Evolutionary conservation across 2,113 vertebrate species (phyloP).

Genomic region (Peromyscus polionotus): DNA sequence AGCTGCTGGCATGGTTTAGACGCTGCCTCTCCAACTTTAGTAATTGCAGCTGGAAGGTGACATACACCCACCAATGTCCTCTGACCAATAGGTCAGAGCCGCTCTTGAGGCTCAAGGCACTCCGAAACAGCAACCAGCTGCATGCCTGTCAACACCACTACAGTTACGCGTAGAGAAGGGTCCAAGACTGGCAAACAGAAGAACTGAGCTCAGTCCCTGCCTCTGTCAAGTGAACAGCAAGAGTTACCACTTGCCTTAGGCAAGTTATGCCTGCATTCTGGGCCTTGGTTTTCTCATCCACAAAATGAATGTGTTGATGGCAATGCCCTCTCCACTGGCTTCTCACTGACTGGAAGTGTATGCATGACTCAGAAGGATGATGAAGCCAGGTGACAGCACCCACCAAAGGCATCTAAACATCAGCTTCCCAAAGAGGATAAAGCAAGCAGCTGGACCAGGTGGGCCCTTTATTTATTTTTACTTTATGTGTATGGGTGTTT

Average conservation of each 20-base stretch:
- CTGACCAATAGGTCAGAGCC: accelerated
- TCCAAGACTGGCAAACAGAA: not conserved
- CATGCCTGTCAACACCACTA: not conserved
- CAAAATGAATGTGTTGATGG: not conserved
- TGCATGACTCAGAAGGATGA: conserved; percentile 46
- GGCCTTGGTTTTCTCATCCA: conserved; percentile 30
- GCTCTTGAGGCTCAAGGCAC: not conserved
- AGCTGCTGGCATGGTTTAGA: not conserved
- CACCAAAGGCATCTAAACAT: conserved; percentile 9
- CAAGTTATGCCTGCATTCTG: conserved; percentile 10
- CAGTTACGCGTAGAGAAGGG: not conserved
- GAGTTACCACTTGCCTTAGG: not conserved
- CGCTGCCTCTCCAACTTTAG: not conserved
- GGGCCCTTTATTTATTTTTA: not conserved
- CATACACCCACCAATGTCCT: not conserved
- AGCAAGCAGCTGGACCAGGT: not conserved
- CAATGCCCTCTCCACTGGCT: conserved; percentile 26
- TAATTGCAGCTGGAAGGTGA: not conserved
- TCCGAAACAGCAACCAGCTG: not conserved
- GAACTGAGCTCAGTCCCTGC: not conserved
- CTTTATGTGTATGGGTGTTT: not conserved
- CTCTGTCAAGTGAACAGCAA: not conserved
- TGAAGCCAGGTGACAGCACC: not conserved
- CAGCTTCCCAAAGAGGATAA: not conserved
- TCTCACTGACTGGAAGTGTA: conserved; percentile 16